phyloP scores from a whole-genome alignment of 2,113 vertebrate species.

The Ibidorhyncha struthersii region DNA sequence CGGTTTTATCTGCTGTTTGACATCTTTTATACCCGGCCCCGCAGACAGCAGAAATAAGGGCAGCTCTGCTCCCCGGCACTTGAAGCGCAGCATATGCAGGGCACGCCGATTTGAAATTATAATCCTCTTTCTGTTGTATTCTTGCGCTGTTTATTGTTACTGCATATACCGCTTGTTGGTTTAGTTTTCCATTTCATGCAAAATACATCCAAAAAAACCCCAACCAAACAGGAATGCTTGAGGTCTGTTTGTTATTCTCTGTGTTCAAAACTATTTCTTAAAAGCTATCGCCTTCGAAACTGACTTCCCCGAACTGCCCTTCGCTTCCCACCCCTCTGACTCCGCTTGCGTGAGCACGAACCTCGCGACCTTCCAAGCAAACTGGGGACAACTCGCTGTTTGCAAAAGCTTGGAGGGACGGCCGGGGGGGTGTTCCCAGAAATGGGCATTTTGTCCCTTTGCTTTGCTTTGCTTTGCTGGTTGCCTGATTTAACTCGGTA shows the following conservation, averaged over 20 bases:
- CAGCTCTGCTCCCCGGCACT: neutral
- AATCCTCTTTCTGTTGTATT: neutral
- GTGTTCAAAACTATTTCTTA: neutral
- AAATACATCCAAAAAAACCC: neutral
- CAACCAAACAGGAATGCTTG: neutral
- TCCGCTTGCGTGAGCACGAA: neutral
- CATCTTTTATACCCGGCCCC: neutral
- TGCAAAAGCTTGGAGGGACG: neutral
- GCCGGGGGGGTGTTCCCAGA: neutral
- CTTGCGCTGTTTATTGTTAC: neutral
- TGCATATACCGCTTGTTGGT: neutral
- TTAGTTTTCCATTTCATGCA: slow-evolving; percentile 16
- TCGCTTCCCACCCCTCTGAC: neutral
- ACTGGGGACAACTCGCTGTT: neutral
- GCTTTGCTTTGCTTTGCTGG: neutral
- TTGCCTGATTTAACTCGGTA: neutral
- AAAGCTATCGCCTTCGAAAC: neutral
- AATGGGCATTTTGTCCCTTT: neutral
- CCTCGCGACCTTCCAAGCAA: neutral
- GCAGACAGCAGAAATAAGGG: slow-evolving; percentile 1
- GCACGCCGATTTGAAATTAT: neutral
- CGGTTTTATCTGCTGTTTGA: slow-evolving; percentile 7
- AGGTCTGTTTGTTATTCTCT: slow-evolving; percentile 20
- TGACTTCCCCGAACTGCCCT: neutral
- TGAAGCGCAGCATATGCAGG: neutral